phyloP scores from a whole-genome alignment of 2,113 vertebrate species.

The Gambusia affinis region DNA sequence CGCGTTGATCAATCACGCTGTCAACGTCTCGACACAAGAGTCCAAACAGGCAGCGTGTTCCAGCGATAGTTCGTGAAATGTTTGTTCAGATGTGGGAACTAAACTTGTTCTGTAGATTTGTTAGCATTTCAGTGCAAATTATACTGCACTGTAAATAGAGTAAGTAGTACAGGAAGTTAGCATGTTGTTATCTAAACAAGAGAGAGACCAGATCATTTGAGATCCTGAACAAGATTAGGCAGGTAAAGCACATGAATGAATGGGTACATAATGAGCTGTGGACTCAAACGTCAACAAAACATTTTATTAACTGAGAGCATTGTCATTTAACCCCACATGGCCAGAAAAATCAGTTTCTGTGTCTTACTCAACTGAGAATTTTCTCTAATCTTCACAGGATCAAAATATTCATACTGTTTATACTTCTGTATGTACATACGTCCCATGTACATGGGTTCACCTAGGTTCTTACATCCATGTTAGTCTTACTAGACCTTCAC shows the following conservation, averaged over 20 bases:
- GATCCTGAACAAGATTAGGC: neutral
- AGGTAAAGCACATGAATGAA: neutral
- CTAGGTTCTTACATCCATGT: neutral
- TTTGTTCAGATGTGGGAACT: constrained; percentile 23
- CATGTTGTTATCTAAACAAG: neutral
- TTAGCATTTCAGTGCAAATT: neutral
- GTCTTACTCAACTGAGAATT: too few relatives aligned
- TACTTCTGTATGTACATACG: too few relatives aligned
- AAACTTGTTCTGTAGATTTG: neutral
- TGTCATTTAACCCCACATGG: too few relatives aligned
- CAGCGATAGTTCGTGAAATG: constrained; percentile 21
- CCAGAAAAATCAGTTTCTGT: too few relatives aligned
- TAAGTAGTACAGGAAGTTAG: constrained; percentile 22
- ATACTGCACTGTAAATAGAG: neutral
- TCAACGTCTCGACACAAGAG: neutral
- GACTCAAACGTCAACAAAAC: neutral
- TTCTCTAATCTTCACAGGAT: too few relatives aligned
- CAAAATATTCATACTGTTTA: too few relatives aligned
- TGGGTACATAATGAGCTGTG: neutral
- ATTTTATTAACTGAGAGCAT: too few relatives aligned
- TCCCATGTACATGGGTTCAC: too few relatives aligned
- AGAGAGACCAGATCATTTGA: neutral
- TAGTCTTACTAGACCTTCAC: neutral
- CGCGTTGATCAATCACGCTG: constrained; percentile 29
- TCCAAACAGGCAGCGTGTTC: constrained; percentile 16